These are phyloP conservation scores for Allygus modestus DNA, from an alignment of 2,888 invertebrate species.

Conservation along the genomic window DNA sequence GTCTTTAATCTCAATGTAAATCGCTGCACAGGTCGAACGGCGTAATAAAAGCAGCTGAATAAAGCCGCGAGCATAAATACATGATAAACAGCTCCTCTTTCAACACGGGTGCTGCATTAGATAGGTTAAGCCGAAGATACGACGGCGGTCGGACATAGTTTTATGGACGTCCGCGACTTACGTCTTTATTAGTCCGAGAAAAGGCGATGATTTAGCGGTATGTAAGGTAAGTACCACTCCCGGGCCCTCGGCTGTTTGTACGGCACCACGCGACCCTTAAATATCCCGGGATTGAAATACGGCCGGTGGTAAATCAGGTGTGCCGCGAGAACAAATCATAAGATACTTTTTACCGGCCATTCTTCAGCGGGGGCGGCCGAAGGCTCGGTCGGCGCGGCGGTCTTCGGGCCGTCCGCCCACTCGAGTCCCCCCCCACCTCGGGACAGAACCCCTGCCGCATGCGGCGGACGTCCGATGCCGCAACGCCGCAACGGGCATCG, in stretches of 20 bases:
- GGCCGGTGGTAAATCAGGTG: neutral
- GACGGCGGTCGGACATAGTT: slow-evolving; percentile 10
- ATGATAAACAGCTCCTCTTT: slow-evolving; percentile 1
- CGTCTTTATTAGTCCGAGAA: slow-evolving; percentile 23
- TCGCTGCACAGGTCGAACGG: neutral
- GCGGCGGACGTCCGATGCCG: neutral
- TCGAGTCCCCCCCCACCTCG: neutral
- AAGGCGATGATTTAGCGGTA: slow-evolving; percentile 22
- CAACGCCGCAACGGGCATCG: slow-evolving; percentile 2
- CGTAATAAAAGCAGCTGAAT: slow-evolving; percentile 11
- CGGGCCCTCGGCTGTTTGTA: slow-evolving; percentile 24
- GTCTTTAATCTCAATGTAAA: neutral
- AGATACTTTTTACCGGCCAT: slow-evolving; percentile 32
- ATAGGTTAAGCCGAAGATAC: slow-evolving; percentile 39
- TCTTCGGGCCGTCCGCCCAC: slow-evolving; percentile 18
- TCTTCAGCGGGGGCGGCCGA: slow-evolving; percentile 33
- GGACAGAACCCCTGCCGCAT: neutral
- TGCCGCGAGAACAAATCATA: slow-evolving; percentile 35
- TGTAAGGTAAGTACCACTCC: slow-evolving; percentile 25
- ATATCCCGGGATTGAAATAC: slow-evolving; percentile 36
- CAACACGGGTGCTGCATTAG: slow-evolving; percentile 31
- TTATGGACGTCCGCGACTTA: slow-evolving; percentile 21
- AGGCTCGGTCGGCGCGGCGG: slow-evolving; percentile 8
- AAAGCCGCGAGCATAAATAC: slow-evolving; percentile 30
- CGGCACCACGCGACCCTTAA: slow-evolving; percentile 38